A percentile compares a stretch with the other conserved stretches of the same genome.
Conservation (phyloP, 2,888 invertebrate genomes). For the Zele albiditarsus region DNA sequence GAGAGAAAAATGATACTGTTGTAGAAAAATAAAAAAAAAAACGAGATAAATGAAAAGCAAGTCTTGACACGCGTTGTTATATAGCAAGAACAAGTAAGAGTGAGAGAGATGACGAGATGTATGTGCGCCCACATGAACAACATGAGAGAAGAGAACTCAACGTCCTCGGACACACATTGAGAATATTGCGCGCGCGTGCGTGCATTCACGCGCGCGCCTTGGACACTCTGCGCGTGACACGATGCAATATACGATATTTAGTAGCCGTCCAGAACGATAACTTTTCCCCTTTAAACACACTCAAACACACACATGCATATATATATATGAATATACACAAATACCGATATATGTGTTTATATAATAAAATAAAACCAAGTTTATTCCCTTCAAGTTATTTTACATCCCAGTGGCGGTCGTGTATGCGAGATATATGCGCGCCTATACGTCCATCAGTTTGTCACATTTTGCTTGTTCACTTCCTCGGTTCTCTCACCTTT, state of each 20-base stretch:
- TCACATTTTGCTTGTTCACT: slow-evolving; percentile 27
- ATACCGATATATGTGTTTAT: slow-evolving; percentile 2
- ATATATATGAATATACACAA: slow-evolving; percentile 18
- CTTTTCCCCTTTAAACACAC: slow-evolving; percentile 35
- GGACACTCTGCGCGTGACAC: slow-evolving; percentile 34
- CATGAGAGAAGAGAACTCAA: background rate
- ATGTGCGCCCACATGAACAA: slow-evolving; percentile 16
- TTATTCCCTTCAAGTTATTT: slow-evolving; percentile 40
- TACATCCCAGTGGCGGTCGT: slow-evolving; percentile 34
- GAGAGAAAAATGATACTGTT: background rate
- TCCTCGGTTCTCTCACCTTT: slow-evolving; percentile 12
- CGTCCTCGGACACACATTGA: background rate
- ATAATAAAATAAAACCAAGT: slow-evolving; percentile 18
- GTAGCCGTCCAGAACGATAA: slow-evolving; percentile 49
- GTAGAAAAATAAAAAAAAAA: background rate
- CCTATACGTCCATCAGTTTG: slow-evolving; percentile 29
- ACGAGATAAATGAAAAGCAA: background rate
- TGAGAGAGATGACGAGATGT: slow-evolving; percentile 21
- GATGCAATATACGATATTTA: slow-evolving; percentile 50
- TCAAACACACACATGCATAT: background rate
- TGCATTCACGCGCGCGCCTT: slow-evolving; percentile 35
- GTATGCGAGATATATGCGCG: slow-evolving; percentile 16
- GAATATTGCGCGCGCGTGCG: slow-evolving; percentile 20
- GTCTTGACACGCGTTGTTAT: background rate
- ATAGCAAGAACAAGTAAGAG: background rate